Percentiles rank a stretch among this genome's conserved stretches.
Conservation (phyloP, 1,140 invertebrate species). For the Hestina assimilis region DNA sequence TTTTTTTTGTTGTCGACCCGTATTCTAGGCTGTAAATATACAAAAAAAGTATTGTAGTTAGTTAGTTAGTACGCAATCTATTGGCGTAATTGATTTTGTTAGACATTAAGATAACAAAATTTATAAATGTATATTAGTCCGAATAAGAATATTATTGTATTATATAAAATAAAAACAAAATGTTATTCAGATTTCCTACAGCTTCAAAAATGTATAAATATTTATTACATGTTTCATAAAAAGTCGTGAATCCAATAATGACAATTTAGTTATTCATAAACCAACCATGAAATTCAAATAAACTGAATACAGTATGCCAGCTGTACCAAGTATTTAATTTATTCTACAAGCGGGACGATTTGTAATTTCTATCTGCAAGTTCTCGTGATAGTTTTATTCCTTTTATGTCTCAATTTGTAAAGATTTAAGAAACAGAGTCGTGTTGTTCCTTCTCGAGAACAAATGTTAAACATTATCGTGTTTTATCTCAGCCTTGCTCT, state of each 20-base stretch:
- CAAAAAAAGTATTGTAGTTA: not conserved
- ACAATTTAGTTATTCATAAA: too few species aligned
- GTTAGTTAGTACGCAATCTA: conserved; percentile 8
- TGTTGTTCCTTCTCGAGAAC: conserved; percentile 5
- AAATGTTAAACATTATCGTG: conserved; percentile 28
- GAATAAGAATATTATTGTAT: too few species aligned
- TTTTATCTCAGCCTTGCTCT: conserved; percentile 41
- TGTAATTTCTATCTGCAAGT: conserved; percentile 4
- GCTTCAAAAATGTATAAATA: not conserved
- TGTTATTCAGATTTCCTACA: too few species aligned
- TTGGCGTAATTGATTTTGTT: not conserved
- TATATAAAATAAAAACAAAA: too few species aligned
- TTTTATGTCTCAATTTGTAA: conserved; percentile 18
- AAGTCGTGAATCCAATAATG: too few species aligned
- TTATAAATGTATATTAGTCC: too few species aligned
- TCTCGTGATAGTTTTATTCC: not conserved
- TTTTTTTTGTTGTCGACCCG: conserved; percentile 15
- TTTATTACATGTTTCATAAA: too few species aligned
- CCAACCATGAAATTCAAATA: conserved; percentile 8
- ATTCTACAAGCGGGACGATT: conserved; percentile 3
- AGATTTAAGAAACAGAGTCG: conserved; percentile 9
- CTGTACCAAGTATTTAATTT: conserved; percentile 10
- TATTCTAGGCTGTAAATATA: conserved; percentile 23
- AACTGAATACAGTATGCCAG: not conserved
- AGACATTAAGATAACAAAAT: too few species aligned